These are phyloP conservation scores for Zygaena filipendulae DNA, from an alignment of 2,888 invertebrate genomes.

Conservation along the genomic window DNA sequence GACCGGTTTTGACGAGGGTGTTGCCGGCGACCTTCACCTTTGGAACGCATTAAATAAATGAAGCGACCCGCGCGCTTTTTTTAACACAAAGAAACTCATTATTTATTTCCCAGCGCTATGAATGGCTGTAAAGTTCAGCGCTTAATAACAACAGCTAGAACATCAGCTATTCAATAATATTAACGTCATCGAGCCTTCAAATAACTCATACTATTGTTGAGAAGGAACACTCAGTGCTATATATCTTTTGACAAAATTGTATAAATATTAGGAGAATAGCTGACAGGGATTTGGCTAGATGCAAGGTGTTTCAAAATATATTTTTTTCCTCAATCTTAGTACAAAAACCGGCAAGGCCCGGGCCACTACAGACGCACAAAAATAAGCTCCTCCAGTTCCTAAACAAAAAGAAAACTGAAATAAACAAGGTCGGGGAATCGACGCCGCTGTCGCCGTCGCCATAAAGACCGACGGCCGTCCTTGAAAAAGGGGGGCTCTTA, in stretches of 20 bases:
- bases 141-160: no score
- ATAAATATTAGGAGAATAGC: no score
- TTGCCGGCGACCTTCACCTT: slow-evolving; percentile 61
- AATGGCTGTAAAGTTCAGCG: no score
- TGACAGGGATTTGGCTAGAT: no score
- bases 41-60: slow-evolving; percentile 58
- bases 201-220: no score
- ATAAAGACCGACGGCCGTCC: slow-evolving; percentile 69
- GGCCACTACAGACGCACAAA: slow-evolving; percentile 50
- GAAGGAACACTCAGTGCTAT: no score
- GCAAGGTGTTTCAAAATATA: no score
- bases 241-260: no score
- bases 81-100: no score
- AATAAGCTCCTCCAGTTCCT: slow-evolving; percentile 63
- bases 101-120: no score
- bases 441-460: slow-evolving; percentile 66
- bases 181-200: no score
- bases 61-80: slow-evolving; percentile 31
- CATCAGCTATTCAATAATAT: no score
- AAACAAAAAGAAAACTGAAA: slow-evolving; percentile 69
- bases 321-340: slow-evolving; percentile 28
- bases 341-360: slow-evolving; percentile 40
- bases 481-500: slow-evolving; percentile 68
- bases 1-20: slow-evolving; percentile 61
- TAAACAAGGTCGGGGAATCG: slow-evolving; percentile 69